These are phyloP conservation scores for Amblyornis subalaris DNA, from an alignment of 2,113 vertebrate genomes.

Conservation along the genomic window DNA sequence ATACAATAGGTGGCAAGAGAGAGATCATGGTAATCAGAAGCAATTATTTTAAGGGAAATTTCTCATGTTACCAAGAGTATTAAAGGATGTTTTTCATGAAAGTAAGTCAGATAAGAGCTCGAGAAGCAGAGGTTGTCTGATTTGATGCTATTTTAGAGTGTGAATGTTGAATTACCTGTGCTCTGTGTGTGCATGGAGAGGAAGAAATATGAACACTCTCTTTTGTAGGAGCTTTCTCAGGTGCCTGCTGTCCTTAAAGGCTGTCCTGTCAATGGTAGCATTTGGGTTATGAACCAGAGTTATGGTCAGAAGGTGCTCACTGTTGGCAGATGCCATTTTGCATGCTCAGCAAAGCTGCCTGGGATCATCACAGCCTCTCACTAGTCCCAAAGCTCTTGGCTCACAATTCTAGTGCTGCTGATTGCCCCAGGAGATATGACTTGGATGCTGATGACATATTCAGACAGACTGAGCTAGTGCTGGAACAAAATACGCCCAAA, in stretches of 20 bases:
- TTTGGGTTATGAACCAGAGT: neutral
- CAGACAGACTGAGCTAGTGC: neutral
- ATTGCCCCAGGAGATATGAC: neutral
- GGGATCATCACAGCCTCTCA: neutral
- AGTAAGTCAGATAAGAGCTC: neutral
- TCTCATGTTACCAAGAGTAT: neutral
- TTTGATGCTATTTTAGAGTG: neutral
- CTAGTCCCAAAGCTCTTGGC: neutral
- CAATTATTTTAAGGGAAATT: slow-evolving; percentile 24
- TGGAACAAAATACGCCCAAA: neutral
- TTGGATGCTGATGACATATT: neutral
- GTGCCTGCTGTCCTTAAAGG: neutral
- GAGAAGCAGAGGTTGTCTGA: neutral
- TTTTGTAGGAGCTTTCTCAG: neutral
- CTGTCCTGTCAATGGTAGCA: neutral
- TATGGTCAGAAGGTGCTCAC: neutral
- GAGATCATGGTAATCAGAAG: neutral
- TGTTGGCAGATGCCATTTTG: neutral
- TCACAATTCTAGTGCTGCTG: neutral
- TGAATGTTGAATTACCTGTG: neutral
- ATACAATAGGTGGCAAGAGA: neutral
- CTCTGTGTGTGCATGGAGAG: neutral
- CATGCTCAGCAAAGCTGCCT: neutral
- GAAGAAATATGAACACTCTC: neutral
- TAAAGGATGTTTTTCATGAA: slow-evolving; percentile 33